Conservation (phyloP, 2,888 invertebrate species). For the Pteria penguin region DNA sequence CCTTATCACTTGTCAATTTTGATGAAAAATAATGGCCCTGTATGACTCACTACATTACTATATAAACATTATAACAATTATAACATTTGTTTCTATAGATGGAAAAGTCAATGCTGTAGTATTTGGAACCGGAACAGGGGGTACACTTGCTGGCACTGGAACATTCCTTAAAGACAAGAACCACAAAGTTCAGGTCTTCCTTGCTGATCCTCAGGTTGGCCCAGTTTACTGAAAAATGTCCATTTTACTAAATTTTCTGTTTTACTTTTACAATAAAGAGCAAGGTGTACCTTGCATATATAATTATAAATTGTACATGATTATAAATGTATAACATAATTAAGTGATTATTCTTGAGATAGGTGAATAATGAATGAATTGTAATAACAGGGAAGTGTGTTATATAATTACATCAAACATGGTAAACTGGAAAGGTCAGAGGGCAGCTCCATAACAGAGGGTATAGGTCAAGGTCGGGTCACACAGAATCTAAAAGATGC, state of each 20-base stretch:
- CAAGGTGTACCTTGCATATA: too few species aligned
- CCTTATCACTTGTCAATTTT: too few species aligned
- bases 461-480: slow-evolving; percentile 80
- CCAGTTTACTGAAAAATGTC: background rate
- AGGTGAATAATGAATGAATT: too few species aligned
- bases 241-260: too few species aligned
- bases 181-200: slow-evolving; percentile 69
- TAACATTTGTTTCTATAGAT: slow-evolving; percentile 45
- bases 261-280: too few species aligned
- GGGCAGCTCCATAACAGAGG: slow-evolving; percentile 79
- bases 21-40: too few species aligned
- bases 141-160: slow-evolving; percentile 77
- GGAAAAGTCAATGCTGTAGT: slow-evolving; percentile 79
- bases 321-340: too few species aligned
- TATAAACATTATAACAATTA: too few species aligned
- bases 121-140: slow-evolving; percentile 80
- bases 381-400: slow-evolving; percentile 75
- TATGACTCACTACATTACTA: too few species aligned
- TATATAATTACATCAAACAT: slow-evolving; percentile 78
- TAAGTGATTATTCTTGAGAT: too few species aligned
- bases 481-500: slow-evolving; percentile 79
- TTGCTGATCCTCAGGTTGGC: slow-evolving; percentile 78
- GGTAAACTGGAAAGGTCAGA: slow-evolving; percentile 77
- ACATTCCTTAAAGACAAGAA: slow-evolving; percentile 79
- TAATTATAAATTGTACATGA: too few species aligned